These are phyloP conservation scores for Lates calcarifer DNA, from an alignment of 2,113 vertebrate species.

Conservation along the genomic window DNA sequence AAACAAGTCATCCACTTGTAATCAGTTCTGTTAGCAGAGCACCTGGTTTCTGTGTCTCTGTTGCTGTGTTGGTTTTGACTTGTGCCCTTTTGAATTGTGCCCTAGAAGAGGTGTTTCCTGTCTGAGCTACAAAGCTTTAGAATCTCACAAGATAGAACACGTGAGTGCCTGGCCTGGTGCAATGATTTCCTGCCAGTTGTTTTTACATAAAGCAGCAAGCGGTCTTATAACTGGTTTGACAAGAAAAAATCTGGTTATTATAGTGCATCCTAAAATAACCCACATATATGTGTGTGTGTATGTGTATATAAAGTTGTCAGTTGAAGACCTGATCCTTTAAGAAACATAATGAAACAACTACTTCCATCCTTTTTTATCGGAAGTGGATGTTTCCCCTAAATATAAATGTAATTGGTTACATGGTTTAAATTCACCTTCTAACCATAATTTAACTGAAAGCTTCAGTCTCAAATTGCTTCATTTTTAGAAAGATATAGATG, in stretches of 20 bases:
- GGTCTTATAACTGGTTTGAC: constrained; percentile 14
- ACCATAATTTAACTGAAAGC: too few species aligned
- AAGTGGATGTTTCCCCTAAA: too few species aligned
- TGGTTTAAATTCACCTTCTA: too few species aligned
- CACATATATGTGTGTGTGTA: too few species aligned
- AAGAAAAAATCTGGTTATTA: neutral
- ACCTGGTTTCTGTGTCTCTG: neutral
- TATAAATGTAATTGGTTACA: too few species aligned
- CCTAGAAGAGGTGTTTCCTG: constrained; percentile 9
- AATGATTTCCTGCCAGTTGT: neutral
- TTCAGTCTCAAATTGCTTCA: too few species aligned
- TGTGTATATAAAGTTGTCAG: too few species aligned
- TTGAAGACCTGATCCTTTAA: too few species aligned
- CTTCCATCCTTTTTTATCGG: too few species aligned
- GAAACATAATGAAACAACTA: too few species aligned
- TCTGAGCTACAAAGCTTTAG: neutral
- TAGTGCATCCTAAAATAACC: neutral
- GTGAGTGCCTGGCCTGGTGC: neutral
- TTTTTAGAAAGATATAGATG: too few species aligned
- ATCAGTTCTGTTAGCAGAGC: neutral
- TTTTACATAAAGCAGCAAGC: neutral
- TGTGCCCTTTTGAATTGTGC: neutral
- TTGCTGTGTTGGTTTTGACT: neutral
- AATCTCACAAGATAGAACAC: neutral
- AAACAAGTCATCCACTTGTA: neutral